These are phyloP conservation scores for Aulostomus chinensis DNA, from an alignment of 2,797 vertebrate genomes.

Conservation along the genomic window DNA sequence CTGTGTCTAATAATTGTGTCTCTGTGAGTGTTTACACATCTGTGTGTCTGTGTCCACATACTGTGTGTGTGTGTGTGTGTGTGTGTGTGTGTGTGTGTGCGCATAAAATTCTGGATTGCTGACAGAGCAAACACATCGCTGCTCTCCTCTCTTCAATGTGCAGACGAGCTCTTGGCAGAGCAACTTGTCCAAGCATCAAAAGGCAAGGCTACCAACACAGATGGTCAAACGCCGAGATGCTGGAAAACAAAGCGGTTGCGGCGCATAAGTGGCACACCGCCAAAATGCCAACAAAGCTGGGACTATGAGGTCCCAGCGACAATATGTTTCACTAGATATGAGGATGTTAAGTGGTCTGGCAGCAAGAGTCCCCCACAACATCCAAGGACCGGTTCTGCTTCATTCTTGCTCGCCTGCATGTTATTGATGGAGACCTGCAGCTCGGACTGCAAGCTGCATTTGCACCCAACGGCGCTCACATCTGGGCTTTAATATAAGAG, in stretches of 20 bases:
- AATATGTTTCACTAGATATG: slow-evolving; percentile 64
- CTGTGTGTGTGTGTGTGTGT: slow-evolving; percentile 9
- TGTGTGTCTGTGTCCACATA: background rate
- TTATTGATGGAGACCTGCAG: slow-evolving; percentile 10
- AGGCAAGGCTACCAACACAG: slow-evolving; percentile 53
- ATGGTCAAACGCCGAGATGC: slow-evolving; percentile 61
- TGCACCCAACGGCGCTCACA: background rate
- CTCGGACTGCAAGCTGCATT: slow-evolving; percentile 8
- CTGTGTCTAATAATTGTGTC: slow-evolving; percentile 28
- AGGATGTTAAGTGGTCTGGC: slow-evolving; percentile 42
- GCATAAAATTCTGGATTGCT: slow-evolving; percentile 40
- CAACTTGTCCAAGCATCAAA: slow-evolving; percentile 50
- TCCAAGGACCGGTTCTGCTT: slow-evolving; percentile 2
- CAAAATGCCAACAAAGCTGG: slow-evolving; percentile 56
- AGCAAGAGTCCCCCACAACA: background rate
- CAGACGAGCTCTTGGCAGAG: slow-evolving; percentile 58
- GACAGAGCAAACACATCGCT: slow-evolving; percentile 52
- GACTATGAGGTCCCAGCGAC: slow-evolving; percentile 50
- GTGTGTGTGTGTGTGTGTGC: background rate
- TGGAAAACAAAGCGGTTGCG: slow-evolving; percentile 62
- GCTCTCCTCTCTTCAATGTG: slow-evolving; percentile 37
- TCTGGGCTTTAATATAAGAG: too few relatives aligned
- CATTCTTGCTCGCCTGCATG: background rate
- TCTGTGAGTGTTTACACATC: slow-evolving; percentile 10
- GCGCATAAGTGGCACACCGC: slow-evolving; percentile 38